Percentiles rank a stretch among this genome's conserved stretches.
phyloP scores from a whole-genome alignment of 2,797 vertebrate species.

The Salmo trutta region DNA sequence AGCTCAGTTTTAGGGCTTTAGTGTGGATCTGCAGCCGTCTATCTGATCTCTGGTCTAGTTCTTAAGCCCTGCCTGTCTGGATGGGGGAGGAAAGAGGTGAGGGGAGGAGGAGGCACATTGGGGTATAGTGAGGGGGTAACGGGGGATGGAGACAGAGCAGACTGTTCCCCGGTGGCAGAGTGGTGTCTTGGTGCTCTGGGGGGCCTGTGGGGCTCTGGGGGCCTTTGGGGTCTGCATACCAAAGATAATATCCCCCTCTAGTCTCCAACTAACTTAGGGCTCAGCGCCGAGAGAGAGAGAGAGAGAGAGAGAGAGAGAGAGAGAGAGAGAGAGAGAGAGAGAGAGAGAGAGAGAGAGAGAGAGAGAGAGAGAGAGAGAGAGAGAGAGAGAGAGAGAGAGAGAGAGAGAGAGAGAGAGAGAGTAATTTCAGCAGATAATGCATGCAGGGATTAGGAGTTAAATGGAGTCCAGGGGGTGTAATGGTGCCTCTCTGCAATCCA shows the following conservation, averaged over 20 bases:
- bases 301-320: background rate
- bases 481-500: slow-evolving; percentile 45
- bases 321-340: background rate
- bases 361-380: slow-evolving; percentile 12
- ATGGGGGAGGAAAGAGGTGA: slow-evolving; percentile 17
- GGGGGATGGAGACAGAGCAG: slow-evolving; percentile 2
- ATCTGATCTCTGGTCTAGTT: slow-evolving; percentile 72
- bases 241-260: slow-evolving; percentile 25
- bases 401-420: slow-evolving; percentile 3
- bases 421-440: slow-evolving; percentile 62
- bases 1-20: slow-evolving; percentile 76
- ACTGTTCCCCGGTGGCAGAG: background rate
- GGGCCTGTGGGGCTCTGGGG: slow-evolving; percentile 3
- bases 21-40: slow-evolving; percentile 69
- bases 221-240: slow-evolving; percentile 4
- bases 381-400: background rate
- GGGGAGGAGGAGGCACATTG: background rate
- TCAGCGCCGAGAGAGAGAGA: slow-evolving; percentile 11
- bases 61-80: slow-evolving; percentile 41
- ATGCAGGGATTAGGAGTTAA: slow-evolving; percentile 69
- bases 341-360: background rate
- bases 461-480: slow-evolving; percentile 45
- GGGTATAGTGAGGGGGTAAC: background rate
- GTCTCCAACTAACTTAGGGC: slow-evolving; percentile 29
- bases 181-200: slow-evolving; percentile 11